These are phyloP conservation scores for Melanotaenia parkinsoni DNA, from an alignment of 2,797 vertebrate species.

Conservation along the genomic window DNA sequence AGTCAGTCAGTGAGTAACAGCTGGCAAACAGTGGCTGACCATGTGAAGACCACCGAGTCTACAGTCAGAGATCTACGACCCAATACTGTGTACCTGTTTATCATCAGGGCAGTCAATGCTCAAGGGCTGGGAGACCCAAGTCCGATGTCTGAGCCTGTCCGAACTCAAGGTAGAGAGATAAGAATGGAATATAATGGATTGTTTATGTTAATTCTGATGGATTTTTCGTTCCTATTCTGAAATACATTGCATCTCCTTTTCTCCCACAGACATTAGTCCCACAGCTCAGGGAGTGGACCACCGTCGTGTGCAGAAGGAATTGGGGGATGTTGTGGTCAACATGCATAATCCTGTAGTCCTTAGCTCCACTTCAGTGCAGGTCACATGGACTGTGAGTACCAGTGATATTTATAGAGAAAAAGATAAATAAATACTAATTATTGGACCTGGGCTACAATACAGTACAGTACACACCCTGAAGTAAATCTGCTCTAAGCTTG, in stretches of 20 bases:
- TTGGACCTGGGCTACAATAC: neutral
- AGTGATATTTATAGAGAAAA: neutral
- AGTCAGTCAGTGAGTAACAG: slow-evolving; percentile 97
- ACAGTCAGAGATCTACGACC: slow-evolving; percentile 90
- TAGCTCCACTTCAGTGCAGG: slow-evolving; percentile 91
- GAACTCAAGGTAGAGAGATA: slow-evolving; percentile 89
- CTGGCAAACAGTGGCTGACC: slow-evolving; percentile 95
- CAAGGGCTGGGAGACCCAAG: slow-evolving; percentile 96
- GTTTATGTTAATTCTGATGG: neutral
- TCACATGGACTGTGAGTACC: slow-evolving; percentile 93
- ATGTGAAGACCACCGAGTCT: slow-evolving; percentile 88
- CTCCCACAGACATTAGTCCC: slow-evolving; percentile 90
- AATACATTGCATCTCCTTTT: slow-evolving; percentile 15
- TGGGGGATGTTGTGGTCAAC: slow-evolving; percentile 91
- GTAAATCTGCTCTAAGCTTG: slow-evolving; percentile 28
- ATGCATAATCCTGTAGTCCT: slow-evolving; percentile 93
- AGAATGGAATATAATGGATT: neutral
- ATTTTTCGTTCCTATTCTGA: neutral
- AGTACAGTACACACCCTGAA: slow-evolving; percentile 15
- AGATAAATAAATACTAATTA: neutral
- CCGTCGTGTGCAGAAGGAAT: slow-evolving; percentile 93
- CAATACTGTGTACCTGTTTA: slow-evolving; percentile 96
- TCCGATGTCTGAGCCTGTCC: slow-evolving; percentile 92
- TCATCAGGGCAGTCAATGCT: slow-evolving; percentile 91
- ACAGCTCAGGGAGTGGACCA: slow-evolving; percentile 95